Conservation (phyloP, 92 coral and sea anemone species). For the Isaurus tuberculatus region DNA sequence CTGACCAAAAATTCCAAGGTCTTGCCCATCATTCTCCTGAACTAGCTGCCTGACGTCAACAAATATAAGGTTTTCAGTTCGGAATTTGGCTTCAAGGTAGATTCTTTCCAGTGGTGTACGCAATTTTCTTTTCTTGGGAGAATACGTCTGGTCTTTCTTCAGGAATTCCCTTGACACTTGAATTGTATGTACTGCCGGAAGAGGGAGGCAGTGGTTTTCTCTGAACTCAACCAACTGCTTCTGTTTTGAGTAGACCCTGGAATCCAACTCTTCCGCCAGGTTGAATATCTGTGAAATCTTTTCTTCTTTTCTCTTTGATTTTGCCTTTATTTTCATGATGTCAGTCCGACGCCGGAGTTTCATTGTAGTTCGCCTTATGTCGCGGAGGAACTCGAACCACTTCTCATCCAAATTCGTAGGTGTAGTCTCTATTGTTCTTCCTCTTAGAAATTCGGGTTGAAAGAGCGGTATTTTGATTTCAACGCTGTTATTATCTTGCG, state of each 20-base stretch:
- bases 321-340: conserved; percentile 15
- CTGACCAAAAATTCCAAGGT: conserved; percentile 4
- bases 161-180: conserved; percentile 19
- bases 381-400: conserved; percentile 39
- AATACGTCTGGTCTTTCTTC: conserved; percentile 56
- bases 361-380: conserved; percentile 19
- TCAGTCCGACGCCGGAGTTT: conserved; percentile 3
- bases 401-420: conserved; percentile 22
- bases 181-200: neutral
- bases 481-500: neutral
- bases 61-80: conserved; percentile 67
- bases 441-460: neutral
- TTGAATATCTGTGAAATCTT: neutral
- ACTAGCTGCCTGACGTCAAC: conserved; percentile 61
- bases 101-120: conserved; percentile 8
- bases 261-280: conserved; percentile 14
- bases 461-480: conserved; percentile 18
- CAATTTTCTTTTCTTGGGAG: conserved; percentile 56
- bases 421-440: conserved; percentile 1
- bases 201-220: conserved; percentile 17
- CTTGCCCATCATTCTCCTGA: conserved; percentile 47
- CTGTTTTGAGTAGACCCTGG: neutral
- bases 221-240: conserved; percentile 12
- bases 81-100: conserved; percentile 53
- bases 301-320: conserved; percentile 11